Evolutionary conservation across 2,797 vertebrate species (phyloP), one percentile per base, ranked within the genome.

Genomic region (Gambusia yucatana): DNA sequence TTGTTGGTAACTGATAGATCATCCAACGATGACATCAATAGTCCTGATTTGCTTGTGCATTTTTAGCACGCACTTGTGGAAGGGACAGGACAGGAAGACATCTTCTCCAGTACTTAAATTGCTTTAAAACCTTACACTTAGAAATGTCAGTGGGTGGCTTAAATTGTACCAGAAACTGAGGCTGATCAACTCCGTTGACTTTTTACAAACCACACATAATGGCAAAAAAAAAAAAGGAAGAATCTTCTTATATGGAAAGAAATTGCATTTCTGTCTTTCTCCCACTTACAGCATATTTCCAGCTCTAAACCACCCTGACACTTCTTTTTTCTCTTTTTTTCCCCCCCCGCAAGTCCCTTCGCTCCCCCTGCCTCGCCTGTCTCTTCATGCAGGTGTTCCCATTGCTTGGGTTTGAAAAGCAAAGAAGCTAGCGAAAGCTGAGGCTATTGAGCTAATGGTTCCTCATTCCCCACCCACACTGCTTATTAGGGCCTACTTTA

Each of bases 401-500:
- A 87, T 84, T 89, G 88, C 86, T 33, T 30, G 39, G 78, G 73
- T 80, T 75, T 79, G 87, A 93, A 92, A 91, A 86, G 84, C 84
- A 82, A 88, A 90, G 81, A 81, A 82, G 80, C 79, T 77, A 80
- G 63, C 67, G 72, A 65, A 78, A 83, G 69, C 88, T 82, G 86
- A 77, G 81, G 89, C 92, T 87, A 91, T 92, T 91, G 91, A 94
- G 90, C 85, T 91, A 90, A 94, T 92, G 90, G 91, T 82, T 92
- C 90, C 88, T 92, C 88, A 88, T 93, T 92, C 92, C 91, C 86
- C 91, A 87, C 89, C 91, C 91, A 92, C 92, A 82, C 92, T 90
- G 86, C 92, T 92, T 90, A 92, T 93, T 94, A 93, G 88, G 78
- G 75, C 78, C 86, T 44, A 76, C 89, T 91, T 89, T 90, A 91